Percentiles rank a stretch among this genome's conserved stretches.
Evolutionary conservation across 2,797 vertebrate genomes (phyloP).

Genomic region (Pseudomugil gertrudae): DNA sequence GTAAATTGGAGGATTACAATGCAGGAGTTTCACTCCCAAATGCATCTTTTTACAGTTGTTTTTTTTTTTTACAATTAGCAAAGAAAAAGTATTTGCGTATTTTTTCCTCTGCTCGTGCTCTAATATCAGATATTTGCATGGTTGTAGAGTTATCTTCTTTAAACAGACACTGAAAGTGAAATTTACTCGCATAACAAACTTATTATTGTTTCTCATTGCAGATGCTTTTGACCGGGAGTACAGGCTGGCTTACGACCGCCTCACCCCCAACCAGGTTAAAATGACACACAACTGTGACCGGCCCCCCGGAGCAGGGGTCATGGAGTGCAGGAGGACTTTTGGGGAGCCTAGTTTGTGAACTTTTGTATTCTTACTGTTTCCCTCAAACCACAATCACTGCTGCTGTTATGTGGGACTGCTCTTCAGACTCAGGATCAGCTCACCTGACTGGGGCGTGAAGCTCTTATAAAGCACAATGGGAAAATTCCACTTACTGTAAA

Average conservation of each 20-base stretch:
- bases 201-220: slow-evolving; percentile 62
- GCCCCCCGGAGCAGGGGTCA: slow-evolving; percentile 94
- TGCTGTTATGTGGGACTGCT: slow-evolving; percentile 48
- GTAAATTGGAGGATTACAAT: background rate
- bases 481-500: slow-evolving; percentile 50
- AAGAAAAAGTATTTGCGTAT: background rate
- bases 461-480: slow-evolving; percentile 66
- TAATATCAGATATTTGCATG: background rate
- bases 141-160: background rate
- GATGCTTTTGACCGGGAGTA: slow-evolving; percentile 98
- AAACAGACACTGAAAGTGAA: background rate
- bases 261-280: slow-evolving; percentile 93
- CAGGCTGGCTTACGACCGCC: slow-evolving; percentile 94
- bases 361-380: slow-evolving; percentile 2
- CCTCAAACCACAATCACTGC: slow-evolving; percentile 35
- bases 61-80: too few relatives aligned
- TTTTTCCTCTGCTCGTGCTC: background rate
- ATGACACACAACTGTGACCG: slow-evolving; percentile 97
- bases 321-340: slow-evolving; percentile 96
- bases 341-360: slow-evolving; percentile 90
- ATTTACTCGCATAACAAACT: background rate
- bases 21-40: background rate
- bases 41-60: background rate
- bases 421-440: slow-evolving; percentile 68
- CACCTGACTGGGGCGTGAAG: slow-evolving; percentile 44